A percentile compares a stretch with the other conserved stretches of the same genome.
phyloP scores from a whole-genome alignment of 2,797 vertebrate genomes.

The Gorsachius magnificus region DNA sequence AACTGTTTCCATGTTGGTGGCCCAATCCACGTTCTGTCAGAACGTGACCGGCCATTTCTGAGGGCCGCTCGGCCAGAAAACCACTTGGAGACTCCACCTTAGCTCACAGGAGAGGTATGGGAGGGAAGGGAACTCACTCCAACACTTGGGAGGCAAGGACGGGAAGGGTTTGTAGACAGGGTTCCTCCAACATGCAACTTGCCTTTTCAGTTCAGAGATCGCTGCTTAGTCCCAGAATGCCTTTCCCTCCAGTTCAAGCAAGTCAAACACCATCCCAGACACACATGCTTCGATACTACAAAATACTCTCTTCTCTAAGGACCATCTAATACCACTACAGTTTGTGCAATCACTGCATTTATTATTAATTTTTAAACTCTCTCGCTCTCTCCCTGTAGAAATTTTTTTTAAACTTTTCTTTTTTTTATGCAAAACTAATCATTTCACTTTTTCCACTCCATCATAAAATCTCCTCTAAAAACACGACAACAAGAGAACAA shows the following conservation, averaged over 20 bases:
- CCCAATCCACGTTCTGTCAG: neutral
- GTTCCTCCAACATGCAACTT: constrained; percentile 61
- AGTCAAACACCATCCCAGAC: constrained; percentile 64
- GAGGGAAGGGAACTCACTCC: constrained; percentile 50
- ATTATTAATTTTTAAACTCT: constrained; percentile 79
- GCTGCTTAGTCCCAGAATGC: constrained; percentile 49
- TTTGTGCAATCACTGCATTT: constrained; percentile 81
- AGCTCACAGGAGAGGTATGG: constrained; percentile 56
- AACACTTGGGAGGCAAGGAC: constrained; percentile 31
- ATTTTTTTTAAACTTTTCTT: constrained; percentile 73
- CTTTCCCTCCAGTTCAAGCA: constrained; percentile 60
- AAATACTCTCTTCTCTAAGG: constrained; percentile 74
- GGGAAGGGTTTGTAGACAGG: constrained; percentile 53
- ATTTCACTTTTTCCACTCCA: constrained; percentile 77
- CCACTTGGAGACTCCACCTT: constrained; percentile 47
- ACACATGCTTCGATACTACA: constrained; percentile 68
- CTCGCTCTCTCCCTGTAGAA: constrained; percentile 73
- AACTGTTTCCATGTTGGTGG: constrained; percentile 19
- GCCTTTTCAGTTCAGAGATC: constrained; percentile 43
- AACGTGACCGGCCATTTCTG: neutral
- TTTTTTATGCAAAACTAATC: constrained; percentile 83
- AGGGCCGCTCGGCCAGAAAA: constrained; percentile 24
- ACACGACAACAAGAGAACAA: constrained; percentile 77
- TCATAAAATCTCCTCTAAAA: constrained; percentile 85
- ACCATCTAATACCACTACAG: constrained; percentile 73